Evolutionary conservation across 2,888 invertebrate species (phyloP).

Genomic region (Volucella inanis): DNA sequence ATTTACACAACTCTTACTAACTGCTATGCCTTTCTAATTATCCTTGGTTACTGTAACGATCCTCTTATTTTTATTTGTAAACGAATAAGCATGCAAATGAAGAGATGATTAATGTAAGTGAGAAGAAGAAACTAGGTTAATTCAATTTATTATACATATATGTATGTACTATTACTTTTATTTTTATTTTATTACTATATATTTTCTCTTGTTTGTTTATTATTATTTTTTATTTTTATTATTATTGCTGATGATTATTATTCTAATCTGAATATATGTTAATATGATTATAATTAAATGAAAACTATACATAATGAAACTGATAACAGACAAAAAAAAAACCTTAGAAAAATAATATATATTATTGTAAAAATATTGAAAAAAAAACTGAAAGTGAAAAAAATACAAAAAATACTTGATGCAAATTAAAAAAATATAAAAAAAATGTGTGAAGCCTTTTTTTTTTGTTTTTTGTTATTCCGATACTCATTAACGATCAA

Average conservation of each 20-base stretch:
- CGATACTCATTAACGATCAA: too few species aligned
- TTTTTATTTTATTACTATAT: slow-evolving; percentile 67
- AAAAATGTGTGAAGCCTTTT: slow-evolving; percentile 9
- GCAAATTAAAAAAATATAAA: slow-evolving; percentile 71
- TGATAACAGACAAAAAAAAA: slow-evolving; percentile 67
- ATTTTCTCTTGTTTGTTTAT: slow-evolving; percentile 66
- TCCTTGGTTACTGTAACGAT: slow-evolving; percentile 56
- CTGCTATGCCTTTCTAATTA: slow-evolving; percentile 52
- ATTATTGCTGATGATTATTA: slow-evolving; percentile 71
- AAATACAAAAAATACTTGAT: slow-evolving; percentile 73
- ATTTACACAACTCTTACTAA: slow-evolving; percentile 37
- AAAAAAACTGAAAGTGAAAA: slow-evolving; percentile 67
- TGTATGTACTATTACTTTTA: slow-evolving; percentile 44
- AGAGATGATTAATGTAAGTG: slow-evolving; percentile 38
- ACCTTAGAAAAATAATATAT: slow-evolving; percentile 74
- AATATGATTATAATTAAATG: slow-evolving; percentile 69
- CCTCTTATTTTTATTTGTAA: slow-evolving; percentile 51
- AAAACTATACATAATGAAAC: slow-evolving; percentile 72
- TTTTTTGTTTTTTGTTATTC: not conserved
- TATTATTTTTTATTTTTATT: slow-evolving; percentile 68
- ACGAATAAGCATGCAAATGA: slow-evolving; percentile 41
- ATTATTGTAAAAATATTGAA: slow-evolving; percentile 70
- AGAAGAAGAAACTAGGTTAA: slow-evolving; percentile 61
- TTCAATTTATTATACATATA: slow-evolving; percentile 67
- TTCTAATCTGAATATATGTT: slow-evolving; percentile 74